Evolutionary conservation across 2,797 vertebrate species (phyloP), one percentile per base, ranked within the genome.

Genomic region (Hippoglossus hippoglossus): DNA sequence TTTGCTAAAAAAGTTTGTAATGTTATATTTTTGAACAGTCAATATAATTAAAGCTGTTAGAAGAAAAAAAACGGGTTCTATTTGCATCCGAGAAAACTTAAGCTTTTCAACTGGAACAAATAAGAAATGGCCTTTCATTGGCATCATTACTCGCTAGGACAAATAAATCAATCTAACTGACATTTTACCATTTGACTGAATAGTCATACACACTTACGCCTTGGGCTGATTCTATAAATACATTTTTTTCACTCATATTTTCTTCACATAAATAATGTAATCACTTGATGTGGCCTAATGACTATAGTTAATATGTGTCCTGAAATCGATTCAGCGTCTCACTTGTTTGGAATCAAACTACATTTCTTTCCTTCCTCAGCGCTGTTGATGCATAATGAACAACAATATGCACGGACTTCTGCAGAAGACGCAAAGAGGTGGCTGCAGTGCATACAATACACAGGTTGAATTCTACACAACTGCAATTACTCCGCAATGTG

Each of bases 171-270:
- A 83, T 90, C 75, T 62, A 74, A 62, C 77, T 88, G 89, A 84
- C 89, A 84, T 91, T 87, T 92, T 82, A 79, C 84, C 69, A 75
- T 86, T 92, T 91, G 79, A 88, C 84, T 77, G 81, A 89, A 56
- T 44, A 81, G 70, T 80, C 82, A 76, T 67, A 84, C 73, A 74
- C 68, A 36, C 74, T 19, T 62, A 39, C 16, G 83, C 88, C 87
- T 73, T 22, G 26, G 81, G 85, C 82, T 84, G 47, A 73, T 71
- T 74, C 80, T 66, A 80, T 79, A 63, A 81, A 83, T 72, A 81
- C 57, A 18, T 19, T 19, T 54, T 67, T 82, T 87, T 75, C 64
- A 52, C 51, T 84, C 67, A 77, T 87, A 82, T 85, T 90, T 87
- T 72, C 55, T 68, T 71, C 72, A 65, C 80, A 84, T 87, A 75